Base-by-base conservation (phyloP, 1,140 invertebrate species). In the Megalonaias nervosa region DNA sequence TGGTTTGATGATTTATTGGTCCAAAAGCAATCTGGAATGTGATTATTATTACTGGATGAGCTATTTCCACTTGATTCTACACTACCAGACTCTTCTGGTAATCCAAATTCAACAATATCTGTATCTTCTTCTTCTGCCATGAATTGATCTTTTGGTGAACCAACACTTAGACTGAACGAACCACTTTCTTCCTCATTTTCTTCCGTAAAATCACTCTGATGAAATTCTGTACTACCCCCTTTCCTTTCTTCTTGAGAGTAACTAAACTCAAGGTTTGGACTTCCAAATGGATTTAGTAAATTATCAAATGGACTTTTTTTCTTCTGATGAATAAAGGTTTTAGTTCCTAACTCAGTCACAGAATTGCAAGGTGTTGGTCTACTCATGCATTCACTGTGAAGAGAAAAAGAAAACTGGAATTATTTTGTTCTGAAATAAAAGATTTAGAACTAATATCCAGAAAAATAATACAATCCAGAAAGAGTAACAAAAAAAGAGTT, bases 51-150 rank as follows among this genome's bases (percentile, higher is more conserved):
- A 65, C 64, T 58, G 73, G 77, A 61, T 61, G 60, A 19, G 2
- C 21, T 19, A 62, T 60, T 21, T 58, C 19, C 59, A 31, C 70
- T 59, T n/a, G 59, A 21, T 62, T 17, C 31, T 62, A 13, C 26
- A 65, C 19, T 61, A 61, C 72, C 66, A 64, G 67, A 74, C 23
- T 75, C 75, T 16, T 82, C 72, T 55, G 78, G 69, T 15, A 74
- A 48, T 68, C 67, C 62, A 66, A 85, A 83, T 56, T 83, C 71
- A 57, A 81, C 80, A 56, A 76, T 78, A 19, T 80, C 71, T 12
- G 93, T 93, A 82, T 93, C 92, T 17, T 93, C 91, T 5, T 81
- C 70, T 2, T 74, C 66, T 21, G n/a, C 55, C 66, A 56, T 59
- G 57, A n/a, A 55, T 21, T 23, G 48, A 61, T 38, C 16, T 61